phyloP scores from a whole-genome alignment of 1,140 invertebrate species.

The Armadillidium nasatum region DNA sequence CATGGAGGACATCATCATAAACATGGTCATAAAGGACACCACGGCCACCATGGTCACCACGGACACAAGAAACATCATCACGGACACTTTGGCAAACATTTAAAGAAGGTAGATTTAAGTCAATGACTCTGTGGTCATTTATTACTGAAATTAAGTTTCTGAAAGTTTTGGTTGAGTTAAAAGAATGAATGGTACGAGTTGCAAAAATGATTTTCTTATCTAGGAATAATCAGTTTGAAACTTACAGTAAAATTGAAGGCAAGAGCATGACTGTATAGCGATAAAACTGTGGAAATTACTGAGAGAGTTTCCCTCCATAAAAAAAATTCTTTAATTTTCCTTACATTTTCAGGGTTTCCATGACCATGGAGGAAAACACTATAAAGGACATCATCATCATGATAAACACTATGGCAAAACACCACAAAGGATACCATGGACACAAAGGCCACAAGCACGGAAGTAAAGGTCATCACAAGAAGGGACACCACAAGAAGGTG shows the following conservation, averaged over 20 bases:
- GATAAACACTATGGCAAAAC: slow-evolving; percentile 20
- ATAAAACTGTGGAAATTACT: no score
- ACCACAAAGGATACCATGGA: slow-evolving; percentile 32
- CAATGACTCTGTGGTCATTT: neutral
- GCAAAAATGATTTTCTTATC: no score
- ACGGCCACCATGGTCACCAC: slow-evolving; percentile 33
- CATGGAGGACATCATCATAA: slow-evolving; percentile 37
- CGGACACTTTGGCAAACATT: slow-evolving; percentile 28
- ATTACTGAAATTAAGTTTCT: neutral
- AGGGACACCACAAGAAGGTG: slow-evolving; percentile 35
- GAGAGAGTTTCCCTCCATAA: no score
- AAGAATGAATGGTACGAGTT: no score
- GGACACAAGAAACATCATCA: slow-evolving; percentile 32
- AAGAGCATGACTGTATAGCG: no score
- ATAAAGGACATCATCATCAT: slow-evolving; percentile 21
- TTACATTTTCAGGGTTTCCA: slow-evolving; percentile 21
- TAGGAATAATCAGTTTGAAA: no score
- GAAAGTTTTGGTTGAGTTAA: neutral
- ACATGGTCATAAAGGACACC: slow-evolving; percentile 35
- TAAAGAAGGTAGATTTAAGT: slow-evolving; percentile 17
- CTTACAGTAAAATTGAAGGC: no score
- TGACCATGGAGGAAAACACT: slow-evolving; percentile 23
- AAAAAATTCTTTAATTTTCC: neutral
- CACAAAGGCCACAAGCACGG: slow-evolving; percentile 38
- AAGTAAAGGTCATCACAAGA: slow-evolving; percentile 41